Evolutionary conservation across 2,888 invertebrate genomes (phyloP).

Genomic region (Vesta saturnalis): DNA sequence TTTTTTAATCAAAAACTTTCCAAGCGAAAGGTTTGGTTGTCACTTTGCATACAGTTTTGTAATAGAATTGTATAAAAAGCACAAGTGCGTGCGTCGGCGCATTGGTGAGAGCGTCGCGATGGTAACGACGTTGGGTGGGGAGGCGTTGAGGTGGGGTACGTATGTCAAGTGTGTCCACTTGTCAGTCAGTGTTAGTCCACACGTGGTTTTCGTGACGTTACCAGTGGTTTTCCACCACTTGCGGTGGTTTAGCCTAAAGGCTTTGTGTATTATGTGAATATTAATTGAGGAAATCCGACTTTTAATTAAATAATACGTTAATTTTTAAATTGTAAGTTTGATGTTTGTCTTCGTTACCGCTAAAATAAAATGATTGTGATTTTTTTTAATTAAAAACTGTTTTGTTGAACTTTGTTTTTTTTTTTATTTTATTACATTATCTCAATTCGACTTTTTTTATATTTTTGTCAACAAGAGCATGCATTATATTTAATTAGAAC

Average conservation of each 20-base stretch:
- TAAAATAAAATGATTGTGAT: neutral
- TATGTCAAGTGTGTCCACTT: slow-evolving; percentile 49
- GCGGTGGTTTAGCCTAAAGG: slow-evolving; percentile 31
- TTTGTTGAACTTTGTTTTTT: neutral
- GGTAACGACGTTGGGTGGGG: slow-evolving; percentile 40
- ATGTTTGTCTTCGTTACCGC: neutral
- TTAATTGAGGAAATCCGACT: slow-evolving; percentile 14
- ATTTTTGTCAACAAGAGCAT: neutral
- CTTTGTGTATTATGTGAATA: slow-evolving; percentile 33
- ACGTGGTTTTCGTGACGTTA: slow-evolving; percentile 43
- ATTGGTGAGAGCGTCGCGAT: slow-evolving; percentile 38
- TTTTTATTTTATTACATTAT: neutral
- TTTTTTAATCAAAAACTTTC: slow-evolving; percentile 15
- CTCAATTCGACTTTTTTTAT: neutral
- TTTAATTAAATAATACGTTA: neutral
- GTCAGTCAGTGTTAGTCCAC: slow-evolving; percentile 47
- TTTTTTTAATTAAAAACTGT: slow-evolving; percentile 3
- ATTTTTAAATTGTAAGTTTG: slow-evolving; percentile 13
- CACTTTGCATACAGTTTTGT: slow-evolving; percentile 29
- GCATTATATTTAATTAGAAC: neutral
- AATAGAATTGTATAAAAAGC: slow-evolving; percentile 29
- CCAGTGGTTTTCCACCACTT: slow-evolving; percentile 31
- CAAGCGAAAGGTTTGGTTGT: slow-evolving; percentile 20
- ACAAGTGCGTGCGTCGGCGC: slow-evolving; percentile 39
- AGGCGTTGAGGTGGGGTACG: slow-evolving; percentile 42